Evolutionary conservation across 1,140 invertebrate species (phyloP).

Genomic region (Scaptomyza pallida): DNA sequence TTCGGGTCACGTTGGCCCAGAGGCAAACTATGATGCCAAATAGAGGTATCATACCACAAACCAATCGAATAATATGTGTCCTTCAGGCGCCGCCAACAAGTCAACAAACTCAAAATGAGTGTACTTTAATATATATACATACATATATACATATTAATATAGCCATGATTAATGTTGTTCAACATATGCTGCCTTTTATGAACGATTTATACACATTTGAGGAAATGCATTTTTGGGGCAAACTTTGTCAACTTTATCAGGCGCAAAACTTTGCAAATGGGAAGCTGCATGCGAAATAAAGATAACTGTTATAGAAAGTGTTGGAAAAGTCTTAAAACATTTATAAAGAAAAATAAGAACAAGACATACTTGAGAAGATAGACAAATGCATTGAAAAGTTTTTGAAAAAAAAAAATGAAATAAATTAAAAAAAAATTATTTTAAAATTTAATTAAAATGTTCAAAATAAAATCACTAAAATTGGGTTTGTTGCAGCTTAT

Average conservation of each 20-base stretch:
- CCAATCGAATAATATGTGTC: slow-evolving; percentile 17
- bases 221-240: too few species aligned
- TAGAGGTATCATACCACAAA: slow-evolving; percentile 7
- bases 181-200: slow-evolving; percentile 22
- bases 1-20: slow-evolving; percentile 27
- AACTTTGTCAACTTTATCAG: not conserved
- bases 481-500: too few species aligned
- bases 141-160: not conserved
- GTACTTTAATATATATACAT: not conserved
- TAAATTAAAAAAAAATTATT: too few species aligned
- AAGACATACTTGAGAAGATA: too few species aligned
- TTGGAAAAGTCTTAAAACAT: too few species aligned
- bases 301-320: slow-evolving; percentile 7
- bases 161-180: slow-evolving; percentile 2
- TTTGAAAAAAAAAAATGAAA: too few species aligned
- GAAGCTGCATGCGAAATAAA: not conserved
- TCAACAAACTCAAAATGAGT: slow-evolving; percentile 46
- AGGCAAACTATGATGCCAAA: slow-evolving; percentile 19
- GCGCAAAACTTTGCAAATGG: slow-evolving; percentile 29
- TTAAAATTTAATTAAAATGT: too few species aligned
- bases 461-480: too few species aligned
- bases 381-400: too few species aligned
- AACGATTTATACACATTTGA: too few species aligned
- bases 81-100: slow-evolving; percentile 23
- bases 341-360: too few species aligned